phyloP scores from a whole-genome alignment of 2,113 vertebrate genomes.

The Phalacrocorax carbo region DNA sequence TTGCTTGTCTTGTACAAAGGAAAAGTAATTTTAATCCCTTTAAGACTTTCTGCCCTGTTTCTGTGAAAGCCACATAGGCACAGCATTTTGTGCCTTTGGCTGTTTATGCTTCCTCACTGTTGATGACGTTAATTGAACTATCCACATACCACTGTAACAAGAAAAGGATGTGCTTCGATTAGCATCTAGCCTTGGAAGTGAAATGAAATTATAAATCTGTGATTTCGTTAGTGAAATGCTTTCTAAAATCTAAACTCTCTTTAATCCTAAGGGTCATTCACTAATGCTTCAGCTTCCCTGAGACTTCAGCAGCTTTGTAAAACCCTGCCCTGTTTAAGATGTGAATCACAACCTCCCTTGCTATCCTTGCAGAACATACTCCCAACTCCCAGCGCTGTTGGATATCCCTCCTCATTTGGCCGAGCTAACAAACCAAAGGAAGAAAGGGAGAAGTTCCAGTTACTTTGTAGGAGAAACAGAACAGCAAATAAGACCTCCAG shows the following conservation, averaged over 20 bases:
- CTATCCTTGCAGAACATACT: background rate
- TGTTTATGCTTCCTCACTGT: background rate
- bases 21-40: background rate
- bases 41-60: background rate
- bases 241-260: background rate
- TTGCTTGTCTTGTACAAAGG: background rate
- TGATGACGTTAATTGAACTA: background rate
- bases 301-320: background rate
- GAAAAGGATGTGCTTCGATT: constrained; percentile 22
- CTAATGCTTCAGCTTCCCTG: background rate
- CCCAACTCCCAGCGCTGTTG: background rate
- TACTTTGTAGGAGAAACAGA: background rate
- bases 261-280: background rate
- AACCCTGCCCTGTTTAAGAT: constrained; percentile 26
- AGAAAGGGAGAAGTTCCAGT: background rate
- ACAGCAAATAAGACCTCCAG: background rate
- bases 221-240: constrained; percentile 41
- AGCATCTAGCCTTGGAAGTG: background rate
- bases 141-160: background rate
- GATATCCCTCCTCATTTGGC: background rate
- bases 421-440: background rate
- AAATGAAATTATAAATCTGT: constrained; percentile 21
- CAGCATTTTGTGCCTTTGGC: background rate
- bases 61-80: background rate
- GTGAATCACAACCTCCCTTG: background rate